Conservation (phyloP, 2,113 vertebrate species). For the Rhodinocichla rosea region DNA sequence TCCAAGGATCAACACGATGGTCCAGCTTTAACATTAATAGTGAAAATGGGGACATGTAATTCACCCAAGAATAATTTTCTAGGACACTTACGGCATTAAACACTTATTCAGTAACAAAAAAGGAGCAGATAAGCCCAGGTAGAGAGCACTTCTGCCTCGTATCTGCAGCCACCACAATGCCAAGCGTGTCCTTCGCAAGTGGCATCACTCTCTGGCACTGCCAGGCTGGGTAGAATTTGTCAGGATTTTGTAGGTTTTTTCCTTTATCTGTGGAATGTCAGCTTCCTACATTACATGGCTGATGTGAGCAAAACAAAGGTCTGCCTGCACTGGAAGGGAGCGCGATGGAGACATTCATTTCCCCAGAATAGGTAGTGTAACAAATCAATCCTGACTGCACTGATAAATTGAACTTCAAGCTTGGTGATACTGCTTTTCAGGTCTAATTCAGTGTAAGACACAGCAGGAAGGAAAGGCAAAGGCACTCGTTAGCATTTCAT, state of each 20-base stretch:
- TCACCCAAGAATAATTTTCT: not conserved
- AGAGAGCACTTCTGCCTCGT: not conserved
- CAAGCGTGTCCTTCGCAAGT: not conserved
- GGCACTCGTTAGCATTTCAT: constrained; percentile 41
- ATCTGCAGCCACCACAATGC: not conserved
- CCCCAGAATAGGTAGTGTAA: constrained; percentile 45
- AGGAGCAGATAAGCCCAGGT: not conserved
- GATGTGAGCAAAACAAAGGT: constrained; percentile 63
- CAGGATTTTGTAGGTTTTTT: constrained; percentile 22
- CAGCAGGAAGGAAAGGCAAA: constrained; percentile 52
- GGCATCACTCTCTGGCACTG: not conserved
- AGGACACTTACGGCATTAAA: not conserved
- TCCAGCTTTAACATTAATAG: not conserved
- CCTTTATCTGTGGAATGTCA: constrained; percentile 54
- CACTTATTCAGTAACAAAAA: not conserved
- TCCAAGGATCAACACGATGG: not conserved
- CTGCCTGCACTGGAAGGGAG: constrained; percentile 41
- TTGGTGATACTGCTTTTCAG: constrained; percentile 47
- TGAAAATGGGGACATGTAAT: not conserved
- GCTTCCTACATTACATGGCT: constrained; percentile 53
- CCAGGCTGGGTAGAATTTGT: constrained; percentile 14
- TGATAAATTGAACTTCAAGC: constrained; percentile 60
- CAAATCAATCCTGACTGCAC: constrained; percentile 49
- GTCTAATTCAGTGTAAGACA: constrained; percentile 55
- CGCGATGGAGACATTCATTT: constrained; percentile 44